Conservation (phyloP, 1,140 invertebrate genomes). For the Tenebrio molitor region DNA sequence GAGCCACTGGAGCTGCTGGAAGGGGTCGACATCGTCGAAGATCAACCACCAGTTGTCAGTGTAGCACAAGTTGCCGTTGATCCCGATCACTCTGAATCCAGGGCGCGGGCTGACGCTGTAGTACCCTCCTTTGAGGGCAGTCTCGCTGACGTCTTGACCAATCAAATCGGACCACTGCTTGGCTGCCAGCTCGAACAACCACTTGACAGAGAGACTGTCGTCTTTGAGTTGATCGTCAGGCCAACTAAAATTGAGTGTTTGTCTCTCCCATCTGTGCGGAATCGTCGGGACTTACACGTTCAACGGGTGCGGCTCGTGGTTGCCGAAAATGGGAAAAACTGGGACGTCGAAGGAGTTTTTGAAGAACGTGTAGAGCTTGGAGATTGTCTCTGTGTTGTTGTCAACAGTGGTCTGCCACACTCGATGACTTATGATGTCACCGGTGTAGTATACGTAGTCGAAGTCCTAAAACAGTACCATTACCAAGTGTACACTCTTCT, state of each 20-base stretch:
- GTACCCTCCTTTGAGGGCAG: conserved; percentile 77
- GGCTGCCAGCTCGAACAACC: conserved; percentile 78
- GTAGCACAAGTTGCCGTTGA: conserved; percentile 84
- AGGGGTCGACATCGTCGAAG: conserved; percentile 72
- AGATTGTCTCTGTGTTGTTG: conserved; percentile 75
- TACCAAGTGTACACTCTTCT: too few species aligned
- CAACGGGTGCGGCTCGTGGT: conserved; percentile 90
- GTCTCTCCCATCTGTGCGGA: too few species aligned
- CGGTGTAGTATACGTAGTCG: conserved; percentile 86
- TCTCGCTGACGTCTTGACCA: conserved; percentile 72
- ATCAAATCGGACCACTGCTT: conserved; percentile 74
- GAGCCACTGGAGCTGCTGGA: conserved; percentile 82
- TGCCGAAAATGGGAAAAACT: conserved; percentile 84
- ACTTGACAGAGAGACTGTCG: conserved; percentile 71
- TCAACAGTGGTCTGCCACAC: conserved; percentile 84
- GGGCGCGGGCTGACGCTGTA: conserved; percentile 75
- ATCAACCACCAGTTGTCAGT: conserved; percentile 71
- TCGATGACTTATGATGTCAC: conserved; percentile 87
- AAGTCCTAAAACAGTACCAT: too few species aligned
- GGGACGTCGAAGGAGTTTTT: conserved; percentile 74
- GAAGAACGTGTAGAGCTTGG: conserved; percentile 72
- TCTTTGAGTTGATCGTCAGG: conserved; percentile 36
- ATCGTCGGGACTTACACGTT: conserved; percentile 83
- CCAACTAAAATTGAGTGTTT: neutral
- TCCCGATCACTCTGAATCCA: conserved; percentile 79